Evolutionary conservation across 2,797 vertebrate species (phyloP), one percentile per base, ranked within the genome.

Genomic region (Labeo calbasu): DNA sequence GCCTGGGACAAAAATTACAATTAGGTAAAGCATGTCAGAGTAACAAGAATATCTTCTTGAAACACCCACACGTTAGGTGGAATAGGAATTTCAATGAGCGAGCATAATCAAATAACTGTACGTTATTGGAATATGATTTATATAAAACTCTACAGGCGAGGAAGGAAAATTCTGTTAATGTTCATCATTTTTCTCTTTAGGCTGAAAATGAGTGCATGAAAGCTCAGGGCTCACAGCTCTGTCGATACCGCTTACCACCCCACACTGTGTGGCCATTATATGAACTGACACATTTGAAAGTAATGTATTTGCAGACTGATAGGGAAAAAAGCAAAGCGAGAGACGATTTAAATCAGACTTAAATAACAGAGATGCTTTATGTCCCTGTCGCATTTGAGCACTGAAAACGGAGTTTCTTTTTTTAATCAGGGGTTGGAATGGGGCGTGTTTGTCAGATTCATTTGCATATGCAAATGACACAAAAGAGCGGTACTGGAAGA

Each of bases 361-460:
- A 91, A 94, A 93, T 91, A 92, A 90, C 84, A 81, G 61, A 88
- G 75, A 46, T 79, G 69, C 77, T 79, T 84, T 82, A 79, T 63
- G 75, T 68, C 43, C 28, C 55, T 10, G 28, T 71, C 63, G 51
- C 76, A 82, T 32, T 82, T 63, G 51, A 40, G 36, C 73, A 51
- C 55, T n/a, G 61, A 61, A 51, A 77, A 82, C 79, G 79, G 82
- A 75, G 48, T 84, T 79, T 71, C 86, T 51, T 63, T 59, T 75
- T 23, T 65, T 65, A 2, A 78, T 71, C n/a, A 32, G 40, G 23
- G 9, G 13, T 70, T 77, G 51, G 48, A 76, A 82, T 51, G 71
- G 81, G 71, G 25, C 0, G 66, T 85, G 76, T 83, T 92, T 89
- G 86, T 78, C 85, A 89, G 87, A 85, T 87, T 85, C 87, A 90